A percentile compares a stretch with the other conserved stretches of the same genome.
Conservation (phyloP, 2,113 vertebrate species). For the Panthera uncia region DNA sequence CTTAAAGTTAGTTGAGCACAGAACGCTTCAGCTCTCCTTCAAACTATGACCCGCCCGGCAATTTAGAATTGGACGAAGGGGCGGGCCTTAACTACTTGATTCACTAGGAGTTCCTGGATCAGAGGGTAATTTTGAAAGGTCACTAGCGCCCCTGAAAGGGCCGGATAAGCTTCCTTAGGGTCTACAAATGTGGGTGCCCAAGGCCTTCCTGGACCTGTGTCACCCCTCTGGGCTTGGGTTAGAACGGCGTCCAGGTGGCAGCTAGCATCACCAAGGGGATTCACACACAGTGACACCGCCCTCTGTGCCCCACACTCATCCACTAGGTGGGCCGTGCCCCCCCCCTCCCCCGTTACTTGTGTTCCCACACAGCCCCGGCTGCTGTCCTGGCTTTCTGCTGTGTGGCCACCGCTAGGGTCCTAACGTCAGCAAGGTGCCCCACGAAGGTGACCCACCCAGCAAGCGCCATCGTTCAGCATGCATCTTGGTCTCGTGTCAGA, state of each 20-base stretch:
- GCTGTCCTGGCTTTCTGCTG: too few species aligned
- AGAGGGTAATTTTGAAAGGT: neutral
- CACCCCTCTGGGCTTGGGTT: neutral
- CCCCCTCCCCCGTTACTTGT: neutral
- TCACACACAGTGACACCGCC: rapidly evolving
- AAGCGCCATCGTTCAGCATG: rapidly evolving
- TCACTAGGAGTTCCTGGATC: neutral
- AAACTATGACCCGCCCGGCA: neutral
- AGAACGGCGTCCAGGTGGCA: neutral
- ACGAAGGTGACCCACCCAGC: neutral
- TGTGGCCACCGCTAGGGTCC: neutral
- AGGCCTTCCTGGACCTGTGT: neutral
- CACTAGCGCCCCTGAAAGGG: neutral
- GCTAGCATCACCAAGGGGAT: neutral
- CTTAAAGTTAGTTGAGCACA: neutral
- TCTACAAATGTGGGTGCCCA: rapidly evolving
- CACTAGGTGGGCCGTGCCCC: neutral
- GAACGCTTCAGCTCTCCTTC: neutral
- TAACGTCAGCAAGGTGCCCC: neutral
- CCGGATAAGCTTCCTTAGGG: neutral
- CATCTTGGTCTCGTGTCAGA: rapidly evolving
- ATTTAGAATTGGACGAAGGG: rapidly evolving
- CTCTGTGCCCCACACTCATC: rapidly evolving
- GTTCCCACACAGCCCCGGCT: neutral
- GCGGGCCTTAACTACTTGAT: neutral